Evolutionary conservation across 1,140 invertebrate genomes (phyloP), one percentile per base, ranked within the genome.

Genomic region (Zaprionus lachaisei): DNA sequence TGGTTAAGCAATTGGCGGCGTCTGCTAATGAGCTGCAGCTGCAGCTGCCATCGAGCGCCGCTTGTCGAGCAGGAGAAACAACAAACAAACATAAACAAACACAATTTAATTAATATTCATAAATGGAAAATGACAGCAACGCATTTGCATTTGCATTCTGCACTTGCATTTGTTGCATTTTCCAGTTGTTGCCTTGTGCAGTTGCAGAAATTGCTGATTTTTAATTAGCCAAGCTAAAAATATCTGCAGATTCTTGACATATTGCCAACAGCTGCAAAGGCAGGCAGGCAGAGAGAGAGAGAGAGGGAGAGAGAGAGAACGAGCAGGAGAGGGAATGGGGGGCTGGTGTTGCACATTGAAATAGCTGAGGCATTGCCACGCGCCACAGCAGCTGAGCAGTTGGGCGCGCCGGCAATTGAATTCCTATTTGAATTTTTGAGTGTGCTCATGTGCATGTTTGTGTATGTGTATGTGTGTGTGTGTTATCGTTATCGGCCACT

Each of bases 201-300:
- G 56, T 77, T 67, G 56, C 24, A 41, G 61, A 70, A 72, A 83
- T 9, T n/a, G 72, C 71, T 72, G 78, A 90, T 89, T 87, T 87
- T 90, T 87, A 87, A 87, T 87, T 87, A 87, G 79, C 72, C 44
- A 26, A 37, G 63, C 76, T 75, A 81, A 76, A 89, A 89, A 89
- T 84, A 90, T 31, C 73, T 38, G 71, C 75, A 41, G 79, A 90
- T 90, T 90, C 85, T 90, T 90, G 85, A 90, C 86, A 90, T 77
- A 85, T 90, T 90, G 85, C 85, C 85, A 90, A 83, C 85, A 90
- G 85, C 85, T 90, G 85, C 72, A 75, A 44, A 51, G 62, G 67
- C 41, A 31, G 2, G 12, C 34, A 15, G 41, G 17, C 22, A 56
- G 4, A 63, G 58, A 41, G 67, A 47, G 41, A 15, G 54, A 0